phyloP scores from a whole-genome alignment of 2,888 invertebrate species.

The Lymantria monacha region DNA sequence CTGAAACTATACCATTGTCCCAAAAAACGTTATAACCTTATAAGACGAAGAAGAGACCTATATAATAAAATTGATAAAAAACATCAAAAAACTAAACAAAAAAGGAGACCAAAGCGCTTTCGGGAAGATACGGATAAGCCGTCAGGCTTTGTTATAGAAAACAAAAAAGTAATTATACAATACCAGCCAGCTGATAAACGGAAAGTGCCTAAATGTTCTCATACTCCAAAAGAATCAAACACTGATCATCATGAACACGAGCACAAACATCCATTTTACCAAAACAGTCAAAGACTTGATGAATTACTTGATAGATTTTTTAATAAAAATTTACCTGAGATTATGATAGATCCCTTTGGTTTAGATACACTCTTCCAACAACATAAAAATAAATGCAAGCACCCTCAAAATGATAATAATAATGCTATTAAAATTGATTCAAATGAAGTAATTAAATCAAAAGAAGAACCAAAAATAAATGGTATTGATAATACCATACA shows the following conservation, averaged over 20 bases:
- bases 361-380: conserved; percentile 28
- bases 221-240: conserved; percentile 46
- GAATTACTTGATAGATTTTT: conserved; percentile 49
- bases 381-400: conserved; percentile 31
- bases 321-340: conserved; percentile 42
- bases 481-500: background rate
- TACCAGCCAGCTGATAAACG: conserved; percentile 38
- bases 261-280: conserved; percentile 59
- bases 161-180: conserved; percentile 49
- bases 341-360: conserved; percentile 35
- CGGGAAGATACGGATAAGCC: conserved; percentile 24
- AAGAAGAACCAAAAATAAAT: background rate
- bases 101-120: conserved; percentile 27
- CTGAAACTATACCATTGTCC: conserved; percentile 21
- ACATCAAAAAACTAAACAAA: conserved; percentile 1
- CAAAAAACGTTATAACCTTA: conserved; percentile 12
- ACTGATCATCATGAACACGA: conserved; percentile 46
- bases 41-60: conserved; percentile 10
- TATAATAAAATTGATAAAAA: conserved; percentile 1
- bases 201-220: conserved; percentile 55
- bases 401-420: conserved; percentile 6
- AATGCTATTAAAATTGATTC: background rate
- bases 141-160: conserved; percentile 47
- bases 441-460: background rate
- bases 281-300: conserved; percentile 57